Evolutionary conservation across 1,140 invertebrate species (phyloP), one percentile per base, ranked within the genome.

Genomic region (Sipha flava): DNA sequence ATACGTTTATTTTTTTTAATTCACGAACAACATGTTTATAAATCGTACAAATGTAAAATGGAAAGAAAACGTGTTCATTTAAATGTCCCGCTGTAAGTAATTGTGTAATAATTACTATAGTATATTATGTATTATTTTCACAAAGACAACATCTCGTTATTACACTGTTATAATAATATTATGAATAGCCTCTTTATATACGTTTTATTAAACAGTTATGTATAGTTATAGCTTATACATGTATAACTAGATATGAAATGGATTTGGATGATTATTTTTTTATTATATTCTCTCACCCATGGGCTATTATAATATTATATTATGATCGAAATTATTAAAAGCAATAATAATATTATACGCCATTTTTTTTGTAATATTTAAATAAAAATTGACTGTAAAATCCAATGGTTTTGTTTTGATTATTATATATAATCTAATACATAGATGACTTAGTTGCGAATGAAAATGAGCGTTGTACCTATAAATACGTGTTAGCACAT

Each of bases 331-430:
- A 68, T 29, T 57, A 54, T 37, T 40, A 37, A 75, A 77, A 77
- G 47, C 34, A 77, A 57, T 77, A 57, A 59, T 77, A 59, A 57
- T 40, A 77, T 49, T 73, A 73, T 54, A 57, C 34, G 18, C 18
- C 12, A 59, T 57, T 57, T 43, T 26, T 77, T 77, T 59, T 77
- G 31, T 77, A 47, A 70, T 40, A 23, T 77, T 57, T 23, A 77
- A 77, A 57, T 77, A 54, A 57, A 77, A 77, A 7, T 43, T 12
- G 40, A 66, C 34, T n/a, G 43, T 43, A 21, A 66, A 43, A 66
- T 40, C 9, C 3, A 23, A 23, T 26, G 12, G 3, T 43, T 4
- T n/a, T 43, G 4, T 66, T 40, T 3, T 47, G 16, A 47, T 18
- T 47, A 3, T 3, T 47, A 18, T 2, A 47, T 10, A 18, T 47